phyloP scores from a whole-genome alignment of 2,888 invertebrate genomes.

The Cepaea hortensis region DNA sequence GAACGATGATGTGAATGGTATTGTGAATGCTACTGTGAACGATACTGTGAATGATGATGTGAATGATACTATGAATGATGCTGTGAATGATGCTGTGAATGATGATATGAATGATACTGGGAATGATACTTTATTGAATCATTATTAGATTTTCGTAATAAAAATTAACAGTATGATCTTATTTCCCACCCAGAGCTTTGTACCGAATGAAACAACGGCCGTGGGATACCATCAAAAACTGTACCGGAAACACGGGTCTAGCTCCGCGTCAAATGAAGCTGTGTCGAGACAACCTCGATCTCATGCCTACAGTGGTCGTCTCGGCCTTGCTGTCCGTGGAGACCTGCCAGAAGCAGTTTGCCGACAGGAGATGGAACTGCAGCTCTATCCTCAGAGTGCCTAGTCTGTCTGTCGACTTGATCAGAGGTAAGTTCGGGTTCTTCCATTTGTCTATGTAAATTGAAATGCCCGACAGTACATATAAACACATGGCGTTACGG shows the following conservation, averaged over 20 bases:
- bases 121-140: no score
- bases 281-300: slow-evolving; percentile 70
- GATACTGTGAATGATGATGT: no score
- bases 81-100: no score
- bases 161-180: not conserved
- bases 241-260: slow-evolving; percentile 67
- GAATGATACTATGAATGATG: no score
- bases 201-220: slow-evolving; percentile 65
- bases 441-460: not conserved
- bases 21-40: no score
- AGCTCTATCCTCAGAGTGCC: slow-evolving; percentile 85
- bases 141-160: no score
- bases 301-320: slow-evolving; percentile 86
- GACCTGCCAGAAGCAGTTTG: slow-evolving; percentile 83
- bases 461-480: no score
- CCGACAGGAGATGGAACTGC: slow-evolving; percentile 89
- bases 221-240: slow-evolving; percentile 70
- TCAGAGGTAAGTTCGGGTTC: slow-evolving; percentile 81
- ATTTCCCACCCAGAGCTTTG: slow-evolving; percentile 65
- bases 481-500: no score
- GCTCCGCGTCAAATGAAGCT: slow-evolving; percentile 66
- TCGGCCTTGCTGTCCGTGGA: slow-evolving; percentile 83
- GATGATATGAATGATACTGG: no score
- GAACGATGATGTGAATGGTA: no score
- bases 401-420: slow-evolving; percentile 85